A percentile compares a stretch with the other conserved stretches of the same genome.
phyloP scores from a whole-genome alignment of 2,797 vertebrate genomes.

The Pantherophis alleghaniensis region DNA sequence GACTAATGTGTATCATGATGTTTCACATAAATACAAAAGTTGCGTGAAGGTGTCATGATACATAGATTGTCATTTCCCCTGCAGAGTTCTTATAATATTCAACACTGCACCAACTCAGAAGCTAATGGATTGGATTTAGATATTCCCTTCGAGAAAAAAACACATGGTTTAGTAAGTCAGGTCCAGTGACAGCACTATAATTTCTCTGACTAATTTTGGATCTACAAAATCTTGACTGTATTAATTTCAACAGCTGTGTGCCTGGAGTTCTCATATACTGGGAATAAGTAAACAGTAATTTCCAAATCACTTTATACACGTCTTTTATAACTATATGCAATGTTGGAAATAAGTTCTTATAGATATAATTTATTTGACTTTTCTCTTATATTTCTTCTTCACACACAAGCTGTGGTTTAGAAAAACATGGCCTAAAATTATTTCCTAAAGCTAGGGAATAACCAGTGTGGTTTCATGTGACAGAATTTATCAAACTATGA shows the following conservation, averaged over 20 bases:
- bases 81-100: not conserved
- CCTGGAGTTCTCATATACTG: not conserved
- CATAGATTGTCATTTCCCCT: not conserved
- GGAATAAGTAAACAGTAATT: not conserved
- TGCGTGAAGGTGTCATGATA: not conserved
- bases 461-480: not conserved
- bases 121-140: not conserved
- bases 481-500: not conserved
- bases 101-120: not conserved
- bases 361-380: not conserved
- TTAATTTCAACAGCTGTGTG: conserved; percentile 1
- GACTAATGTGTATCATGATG: not conserved
- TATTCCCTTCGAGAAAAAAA: not conserved
- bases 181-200: not conserved
- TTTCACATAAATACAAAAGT: not conserved
- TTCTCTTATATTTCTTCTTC: not conserved
- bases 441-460: not conserved
- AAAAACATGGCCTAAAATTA: not conserved
- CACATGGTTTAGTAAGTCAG: not conserved
- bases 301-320: not conserved
- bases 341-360: not conserved
- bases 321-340: not conserved
- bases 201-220: not conserved
- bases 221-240: not conserved
- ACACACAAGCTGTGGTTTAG: not conserved